Evolutionary conservation across 2,113 vertebrate genomes (phyloP), one percentile per base, ranked within the genome.

Genomic region (Sterna hirundo): DNA sequence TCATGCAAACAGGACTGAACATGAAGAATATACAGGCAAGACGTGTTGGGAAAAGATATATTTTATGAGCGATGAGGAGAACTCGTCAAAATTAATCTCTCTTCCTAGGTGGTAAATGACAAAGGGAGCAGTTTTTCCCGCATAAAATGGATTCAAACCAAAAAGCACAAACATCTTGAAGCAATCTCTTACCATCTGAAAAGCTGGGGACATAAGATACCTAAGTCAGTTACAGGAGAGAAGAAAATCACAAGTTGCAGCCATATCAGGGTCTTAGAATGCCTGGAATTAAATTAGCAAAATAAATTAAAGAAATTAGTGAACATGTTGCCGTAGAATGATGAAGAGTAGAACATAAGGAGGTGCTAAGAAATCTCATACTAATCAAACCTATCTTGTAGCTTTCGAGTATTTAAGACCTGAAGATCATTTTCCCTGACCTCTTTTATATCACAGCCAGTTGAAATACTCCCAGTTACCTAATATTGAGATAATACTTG

Each of bases 31-130:
- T 40, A 32, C 30, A 65, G 30, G 57, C 55, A 83, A 46, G 70
- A 54, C 9, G 4, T 38, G 13, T 54, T 75, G 22, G 36, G 42
- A 83, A 92, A 81, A 91, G 42, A 42, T 62, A 34, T 17, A 22
- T 79, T 91, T 92, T 86, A 72, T 93, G 84, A 79, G 17, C 0
- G 0, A 58, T 85, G 49, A 93, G 25, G 64, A 74, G 78, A 95
- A 83, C 58, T 90, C 93, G 62, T 85, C 66, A 91, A 85, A 95
- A 94, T 85, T 64, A 83, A 19, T 90, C 19, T 90, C 11, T 69
- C 46, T 91, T 93, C 44, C 61, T 88, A 58, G 42, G 13, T 68
- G 87, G 61, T 71, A 86, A 94, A 82, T 94, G 69, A 64, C 57
- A 79, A 79, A 76, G 29, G 30, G 26, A 83, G 52, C 47, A 69